These are phyloP conservation scores for Ataeniobius toweri DNA, from an alignment of 2,797 vertebrate species.

Conservation along the genomic window DNA sequence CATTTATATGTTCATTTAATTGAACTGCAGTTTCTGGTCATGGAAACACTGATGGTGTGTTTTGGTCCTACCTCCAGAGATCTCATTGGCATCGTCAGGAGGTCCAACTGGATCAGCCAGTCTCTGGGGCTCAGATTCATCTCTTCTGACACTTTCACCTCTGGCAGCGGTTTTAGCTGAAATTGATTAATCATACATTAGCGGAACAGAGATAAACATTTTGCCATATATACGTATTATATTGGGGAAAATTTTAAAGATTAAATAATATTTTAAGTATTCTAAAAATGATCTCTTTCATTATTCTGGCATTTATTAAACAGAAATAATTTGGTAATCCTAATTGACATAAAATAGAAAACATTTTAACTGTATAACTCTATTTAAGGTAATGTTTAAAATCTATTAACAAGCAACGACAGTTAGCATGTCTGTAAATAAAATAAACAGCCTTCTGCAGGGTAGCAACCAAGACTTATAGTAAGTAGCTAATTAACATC, in stretches of 20 bases:
- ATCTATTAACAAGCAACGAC: too few relatives aligned
- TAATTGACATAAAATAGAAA: too few relatives aligned
- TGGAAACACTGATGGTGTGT: conserved; percentile 41
- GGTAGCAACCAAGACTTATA: too few relatives aligned
- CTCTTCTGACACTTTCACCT: conserved; percentile 54
- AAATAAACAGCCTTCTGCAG: too few relatives aligned
- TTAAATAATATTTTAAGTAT: too few relatives aligned
- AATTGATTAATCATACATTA: conserved; percentile 14
- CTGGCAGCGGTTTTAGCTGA: conserved; percentile 54
- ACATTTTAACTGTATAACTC: too few relatives aligned
- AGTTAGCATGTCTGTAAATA: too few relatives aligned
- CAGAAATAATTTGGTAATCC: too few relatives aligned
- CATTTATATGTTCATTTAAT: conserved; percentile 29
- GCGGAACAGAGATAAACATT: not conserved
- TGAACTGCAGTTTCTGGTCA: conserved; percentile 23
- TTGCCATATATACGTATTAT: not conserved
- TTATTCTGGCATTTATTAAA: too few relatives aligned
- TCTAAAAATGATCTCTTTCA: not conserved
- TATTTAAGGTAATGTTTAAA: too few relatives aligned
- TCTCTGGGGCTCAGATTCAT: conserved; percentile 63
- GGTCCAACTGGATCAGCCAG: conserved; percentile 58
- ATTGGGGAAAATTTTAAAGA: not conserved
- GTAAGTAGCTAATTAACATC: too few relatives aligned
- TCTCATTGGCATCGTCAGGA: conserved; percentile 77
- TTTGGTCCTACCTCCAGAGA: conserved; percentile 78